Evolutionary conservation across 35 echinoderm and acorn worm genomes (phyloP).

Genomic region (Hemicentrotus pulcherrimus): DNA sequence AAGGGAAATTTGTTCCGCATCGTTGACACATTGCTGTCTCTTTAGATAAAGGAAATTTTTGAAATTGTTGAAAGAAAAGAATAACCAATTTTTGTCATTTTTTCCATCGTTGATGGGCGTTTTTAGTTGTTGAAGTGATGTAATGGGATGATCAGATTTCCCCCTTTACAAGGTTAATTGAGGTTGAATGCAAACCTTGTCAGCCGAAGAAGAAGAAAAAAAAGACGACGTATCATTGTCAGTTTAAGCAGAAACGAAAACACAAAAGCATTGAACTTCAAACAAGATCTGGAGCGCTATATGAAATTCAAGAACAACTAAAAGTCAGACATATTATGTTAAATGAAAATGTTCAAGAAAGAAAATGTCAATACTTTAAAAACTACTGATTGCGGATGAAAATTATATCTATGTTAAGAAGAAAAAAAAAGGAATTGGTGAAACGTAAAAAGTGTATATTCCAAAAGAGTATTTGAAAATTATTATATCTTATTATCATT

Average conservation of each 20-base stretch:
- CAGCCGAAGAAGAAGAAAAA: too few relatives aligned
- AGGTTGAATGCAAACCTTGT: constrained; percentile 9
- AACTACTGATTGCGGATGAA: background rate
- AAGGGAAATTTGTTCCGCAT: constrained; percentile 13
- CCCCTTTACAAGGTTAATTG: background rate
- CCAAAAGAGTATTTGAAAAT: too few relatives aligned
- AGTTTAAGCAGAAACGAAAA: background rate
- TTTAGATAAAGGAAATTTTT: background rate
- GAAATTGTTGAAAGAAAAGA: background rate
- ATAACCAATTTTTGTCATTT: background rate
- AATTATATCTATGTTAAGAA: background rate
- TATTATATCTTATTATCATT: too few relatives aligned
- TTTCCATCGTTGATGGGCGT: background rate
- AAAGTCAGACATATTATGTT: background rate
- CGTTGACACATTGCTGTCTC: constrained; percentile 16
- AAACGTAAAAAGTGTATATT: too few relatives aligned
- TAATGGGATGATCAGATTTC: background rate
- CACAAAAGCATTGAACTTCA: background rate
- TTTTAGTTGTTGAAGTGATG: background rate
- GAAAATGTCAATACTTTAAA: background rate
- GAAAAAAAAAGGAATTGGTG: too few relatives aligned
- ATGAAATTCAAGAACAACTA: background rate
- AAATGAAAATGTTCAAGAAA: background rate
- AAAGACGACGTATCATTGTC: background rate
- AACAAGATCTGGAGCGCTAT: background rate